phyloP scores from a whole-genome alignment of 2,888 invertebrate genomes.

The Eugnorisma glareosa region DNA sequence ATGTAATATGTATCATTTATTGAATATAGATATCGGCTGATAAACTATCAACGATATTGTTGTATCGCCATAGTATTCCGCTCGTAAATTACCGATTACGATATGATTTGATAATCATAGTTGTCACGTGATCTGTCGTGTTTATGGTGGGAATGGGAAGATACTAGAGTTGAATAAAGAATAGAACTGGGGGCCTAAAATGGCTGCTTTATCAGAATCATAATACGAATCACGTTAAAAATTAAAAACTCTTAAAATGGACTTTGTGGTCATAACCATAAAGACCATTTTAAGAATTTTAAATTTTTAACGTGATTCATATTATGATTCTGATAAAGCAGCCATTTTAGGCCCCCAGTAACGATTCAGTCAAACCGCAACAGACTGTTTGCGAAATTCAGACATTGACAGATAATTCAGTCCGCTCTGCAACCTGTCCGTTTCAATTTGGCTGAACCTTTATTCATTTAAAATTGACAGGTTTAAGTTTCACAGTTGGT shows the following conservation, averaged over 20 bases:
- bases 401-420: neutral
- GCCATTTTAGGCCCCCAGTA: no score
- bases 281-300: no score
- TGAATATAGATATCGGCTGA: conserved; percentile 40
- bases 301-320: no score
- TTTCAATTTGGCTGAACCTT: neutral
- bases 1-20: conserved; percentile 15
- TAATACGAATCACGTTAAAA: no score
- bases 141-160: conserved; percentile 7
- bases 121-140: conserved; percentile 26
- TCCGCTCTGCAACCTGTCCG: neutral
- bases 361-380: neutral
- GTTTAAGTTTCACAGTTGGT: neutral
- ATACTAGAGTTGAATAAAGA: neutral
- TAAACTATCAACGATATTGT: conserved; percentile 49
- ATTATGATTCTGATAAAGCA: no score
- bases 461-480: neutral
- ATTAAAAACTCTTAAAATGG: no score
- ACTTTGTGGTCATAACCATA: no score
- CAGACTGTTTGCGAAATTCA: neutral
- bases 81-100: conserved; percentile 58
- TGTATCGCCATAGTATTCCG: conserved; percentile 42
- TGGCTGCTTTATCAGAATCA: no score
- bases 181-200: no score
- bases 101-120: conserved; percentile 34